Conservation (phyloP, 2,888 invertebrate genomes). For the Chalcis sispes region DNA sequence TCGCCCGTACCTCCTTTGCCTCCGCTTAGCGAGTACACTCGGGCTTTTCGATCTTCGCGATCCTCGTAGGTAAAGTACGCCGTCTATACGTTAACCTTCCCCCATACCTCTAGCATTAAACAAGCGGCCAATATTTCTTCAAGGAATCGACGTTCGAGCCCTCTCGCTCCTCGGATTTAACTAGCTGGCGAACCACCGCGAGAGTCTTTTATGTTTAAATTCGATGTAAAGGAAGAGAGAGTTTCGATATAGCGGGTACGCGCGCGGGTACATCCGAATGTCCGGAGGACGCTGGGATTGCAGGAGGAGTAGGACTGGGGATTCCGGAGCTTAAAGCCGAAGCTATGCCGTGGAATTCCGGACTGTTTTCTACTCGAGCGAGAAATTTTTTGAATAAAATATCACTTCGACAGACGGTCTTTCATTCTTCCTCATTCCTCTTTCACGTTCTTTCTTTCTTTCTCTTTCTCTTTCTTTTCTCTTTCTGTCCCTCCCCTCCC, state of each 20-base stretch:
- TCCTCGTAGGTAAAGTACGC: neutral
- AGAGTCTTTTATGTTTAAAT: neutral
- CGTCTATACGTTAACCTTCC: conserved; percentile 9
- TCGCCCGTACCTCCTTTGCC: neutral
- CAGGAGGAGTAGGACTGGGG: too few species aligned
- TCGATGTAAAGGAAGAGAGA: neutral
- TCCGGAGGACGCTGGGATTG: too few species aligned
- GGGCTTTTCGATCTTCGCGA: conserved; percentile 19
- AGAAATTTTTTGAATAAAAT: conserved; percentile 10
- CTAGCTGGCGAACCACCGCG: conserved; percentile 2
- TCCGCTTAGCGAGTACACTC: neutral
- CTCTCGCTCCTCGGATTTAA: conserved; percentile 17
- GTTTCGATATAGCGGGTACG: neutral
- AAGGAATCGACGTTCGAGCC: neutral
- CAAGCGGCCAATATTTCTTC: conserved; percentile 42
- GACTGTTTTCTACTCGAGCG: neutral
- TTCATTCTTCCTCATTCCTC: too few species aligned
- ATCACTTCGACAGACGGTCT: neutral
- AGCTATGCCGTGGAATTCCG: neutral
- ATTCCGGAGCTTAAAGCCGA: neutral
- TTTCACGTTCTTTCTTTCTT: too few species aligned
- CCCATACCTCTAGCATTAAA: too few species aligned
- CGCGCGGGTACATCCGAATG: neutral
- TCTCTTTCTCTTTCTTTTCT: too few species aligned
- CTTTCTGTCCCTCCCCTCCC: neutral